phyloP scores from a whole-genome alignment of 2,797 vertebrate genomes.

The Oreonectes daqikongensis region DNA sequence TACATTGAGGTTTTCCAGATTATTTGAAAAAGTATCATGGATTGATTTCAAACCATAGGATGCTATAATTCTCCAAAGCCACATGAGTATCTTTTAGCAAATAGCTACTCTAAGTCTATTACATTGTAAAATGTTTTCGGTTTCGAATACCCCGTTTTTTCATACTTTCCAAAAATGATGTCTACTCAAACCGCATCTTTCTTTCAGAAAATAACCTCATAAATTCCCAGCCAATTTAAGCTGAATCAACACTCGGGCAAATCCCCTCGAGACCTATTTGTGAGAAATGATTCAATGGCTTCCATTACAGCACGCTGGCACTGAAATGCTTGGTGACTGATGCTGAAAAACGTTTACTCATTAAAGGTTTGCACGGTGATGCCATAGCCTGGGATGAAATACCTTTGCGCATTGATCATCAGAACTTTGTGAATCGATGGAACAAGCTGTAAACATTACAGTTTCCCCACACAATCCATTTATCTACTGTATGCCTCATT shows the following conservation, averaged over 20 bases:
- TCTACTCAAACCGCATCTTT: slow-evolving; percentile 25
- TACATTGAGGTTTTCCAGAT: slow-evolving; percentile 34
- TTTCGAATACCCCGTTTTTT: slow-evolving; percentile 16
- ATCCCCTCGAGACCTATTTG: slow-evolving; percentile 14
- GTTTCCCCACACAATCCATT: slow-evolving; percentile 66
- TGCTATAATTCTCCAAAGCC: slow-evolving; percentile 38
- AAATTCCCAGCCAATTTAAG: slow-evolving; percentile 34
- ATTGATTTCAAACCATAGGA: slow-evolving; percentile 28
- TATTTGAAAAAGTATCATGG: slow-evolving; percentile 29
- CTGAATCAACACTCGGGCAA: slow-evolving; percentile 47
- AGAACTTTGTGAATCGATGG: slow-evolving; percentile 77
- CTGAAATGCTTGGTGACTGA: slow-evolving; percentile 52
- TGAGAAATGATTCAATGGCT: slow-evolving; percentile 47
- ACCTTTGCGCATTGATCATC: slow-evolving; percentile 74
- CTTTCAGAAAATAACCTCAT: slow-evolving; percentile 23
- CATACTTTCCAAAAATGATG: slow-evolving; percentile 11
- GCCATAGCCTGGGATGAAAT: slow-evolving; percentile 74
- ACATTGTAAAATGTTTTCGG: slow-evolving; percentile 11
- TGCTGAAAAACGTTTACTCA: slow-evolving; percentile 62
- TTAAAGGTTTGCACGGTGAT: slow-evolving; percentile 61
- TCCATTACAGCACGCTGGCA: slow-evolving; percentile 31
- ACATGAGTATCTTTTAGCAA: slow-evolving; percentile 32
- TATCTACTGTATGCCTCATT: slow-evolving; percentile 69
- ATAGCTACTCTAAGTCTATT: slow-evolving; percentile 24
- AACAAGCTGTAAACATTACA: slow-evolving; percentile 77